phyloP scores from a whole-genome alignment of 2,888 invertebrate genomes.

The Erebia aethiops region DNA sequence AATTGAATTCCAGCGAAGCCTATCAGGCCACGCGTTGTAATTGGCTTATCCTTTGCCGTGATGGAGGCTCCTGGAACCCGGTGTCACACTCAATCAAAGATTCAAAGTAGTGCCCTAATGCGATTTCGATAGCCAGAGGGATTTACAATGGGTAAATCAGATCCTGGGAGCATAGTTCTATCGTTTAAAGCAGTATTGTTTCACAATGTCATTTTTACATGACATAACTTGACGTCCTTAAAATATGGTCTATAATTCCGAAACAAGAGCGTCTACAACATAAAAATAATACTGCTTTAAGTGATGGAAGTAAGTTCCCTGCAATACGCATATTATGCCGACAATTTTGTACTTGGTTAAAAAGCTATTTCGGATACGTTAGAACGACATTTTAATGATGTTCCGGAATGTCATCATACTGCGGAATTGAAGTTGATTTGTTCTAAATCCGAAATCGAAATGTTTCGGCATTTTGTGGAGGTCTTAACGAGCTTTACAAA shows the following conservation, averaged over 20 bases:
- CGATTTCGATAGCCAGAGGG: slow-evolving; percentile 12
- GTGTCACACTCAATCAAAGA: slow-evolving; percentile 44
- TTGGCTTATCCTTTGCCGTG: slow-evolving; percentile 49
- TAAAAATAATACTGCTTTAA: too few species aligned
- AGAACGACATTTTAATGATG: slow-evolving; percentile 19
- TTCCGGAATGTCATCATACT: slow-evolving; percentile 11
- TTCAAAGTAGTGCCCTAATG: slow-evolving; percentile 36
- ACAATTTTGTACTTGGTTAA: slow-evolving; percentile 13
- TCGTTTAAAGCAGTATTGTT: too few species aligned
- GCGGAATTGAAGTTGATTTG: slow-evolving; percentile 14
- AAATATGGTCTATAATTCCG: too few species aligned
- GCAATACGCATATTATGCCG: background rate
- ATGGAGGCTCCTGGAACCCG: slow-evolving; percentile 45
- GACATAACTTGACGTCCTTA: too few species aligned
- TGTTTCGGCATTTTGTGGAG: background rate
- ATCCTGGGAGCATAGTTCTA: background rate
- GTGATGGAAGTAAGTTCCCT: too few species aligned
- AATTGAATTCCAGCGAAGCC: slow-evolving; percentile 50
- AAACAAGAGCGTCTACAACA: too few species aligned
- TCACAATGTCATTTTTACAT: too few species aligned
- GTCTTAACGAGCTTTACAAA: background rate
- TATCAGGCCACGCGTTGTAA: slow-evolving; percentile 45
- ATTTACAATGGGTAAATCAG: slow-evolving; percentile 6
- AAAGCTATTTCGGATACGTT: slow-evolving; percentile 12
- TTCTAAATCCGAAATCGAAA: background rate